A percentile compares a stretch with the other conserved stretches of the same genome.
phyloP scores from a whole-genome alignment of 30 jellyfish, hydroid and myxozoan species.

The Catostylus mosaicus region DNA sequence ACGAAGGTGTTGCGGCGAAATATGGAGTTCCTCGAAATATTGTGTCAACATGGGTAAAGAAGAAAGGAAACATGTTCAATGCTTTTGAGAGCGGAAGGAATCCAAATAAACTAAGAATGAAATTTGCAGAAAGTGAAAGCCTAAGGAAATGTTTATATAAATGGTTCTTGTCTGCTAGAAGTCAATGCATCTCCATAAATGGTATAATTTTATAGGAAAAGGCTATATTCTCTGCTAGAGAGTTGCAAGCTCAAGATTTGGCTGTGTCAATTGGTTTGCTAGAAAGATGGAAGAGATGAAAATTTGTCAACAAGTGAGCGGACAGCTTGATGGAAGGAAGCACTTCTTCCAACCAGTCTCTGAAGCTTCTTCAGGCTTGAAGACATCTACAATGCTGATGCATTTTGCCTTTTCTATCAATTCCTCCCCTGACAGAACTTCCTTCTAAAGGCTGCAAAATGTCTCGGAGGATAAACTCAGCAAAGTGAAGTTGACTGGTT shows the following conservation, averaged over 20 bases:
- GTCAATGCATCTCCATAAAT: neutral
- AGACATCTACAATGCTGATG: slow-evolving; percentile 60
- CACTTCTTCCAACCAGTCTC: slow-evolving; percentile 50
- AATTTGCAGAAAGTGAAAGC: neutral
- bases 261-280: slow-evolving; percentile 71
- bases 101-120: slow-evolving; percentile 4
- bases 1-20: slow-evolving; percentile 12
- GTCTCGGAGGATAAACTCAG: slow-evolving; percentile 55
- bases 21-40: slow-evolving; percentile 10
- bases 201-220: slow-evolving; percentile 25
- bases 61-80: neutral
- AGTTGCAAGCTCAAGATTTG: slow-evolving; percentile 31
- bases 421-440: slow-evolving; percentile 3
- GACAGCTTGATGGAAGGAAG: slow-evolving; percentile 70
- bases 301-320: slow-evolving; percentile 42
- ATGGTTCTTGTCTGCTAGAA: slow-evolving; percentile 2
- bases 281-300: slow-evolving; percentile 57
- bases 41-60: slow-evolving; percentile 9
- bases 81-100: slow-evolving; percentile 1
- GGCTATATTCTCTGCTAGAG: slow-evolving; percentile 55
- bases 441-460: slow-evolving; percentile 25
- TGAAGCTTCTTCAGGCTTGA: neutral
- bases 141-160: neutral
- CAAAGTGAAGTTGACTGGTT: slow-evolving; percentile 43
- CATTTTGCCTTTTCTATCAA: slow-evolving; percentile 61